Conservation (phyloP, 2,797 vertebrate species). For the Hydrolagus colliei region DNA sequence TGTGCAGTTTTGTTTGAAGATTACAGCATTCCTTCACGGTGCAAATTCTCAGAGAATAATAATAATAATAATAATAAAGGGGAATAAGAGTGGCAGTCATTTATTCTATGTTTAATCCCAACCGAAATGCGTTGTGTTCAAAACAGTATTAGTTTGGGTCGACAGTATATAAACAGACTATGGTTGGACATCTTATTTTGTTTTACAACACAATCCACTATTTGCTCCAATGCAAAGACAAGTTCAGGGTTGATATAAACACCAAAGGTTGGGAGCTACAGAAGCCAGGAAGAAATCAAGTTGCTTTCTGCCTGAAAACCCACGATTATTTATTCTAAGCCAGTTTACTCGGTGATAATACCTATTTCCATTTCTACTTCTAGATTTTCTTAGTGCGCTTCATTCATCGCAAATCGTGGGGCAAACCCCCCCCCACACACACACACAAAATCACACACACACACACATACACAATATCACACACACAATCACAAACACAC, state of each 20-base stretch:
- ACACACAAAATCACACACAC: no score
- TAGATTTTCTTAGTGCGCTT: neutral
- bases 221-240: neutral
- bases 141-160: neutral
- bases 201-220: no score
- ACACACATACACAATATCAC: no score
- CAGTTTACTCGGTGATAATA: no score
- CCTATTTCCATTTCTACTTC: no score
- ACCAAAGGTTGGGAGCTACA: neutral
- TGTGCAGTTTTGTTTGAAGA: neutral
- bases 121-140: neutral
- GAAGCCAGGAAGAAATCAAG: no score
- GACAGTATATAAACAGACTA: no score
- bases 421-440: no score
- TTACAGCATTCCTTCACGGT: neutral
- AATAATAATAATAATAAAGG: neutral
- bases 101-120: neutral
- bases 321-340: no score
- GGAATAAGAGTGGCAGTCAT: neutral
- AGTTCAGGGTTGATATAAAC: neutral
- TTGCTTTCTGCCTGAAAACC: no score
- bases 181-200: no score
- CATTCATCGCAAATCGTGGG: neutral
- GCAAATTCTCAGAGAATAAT: conserved; percentile 3
- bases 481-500: no score